Base-by-base conservation (phyloP, 2,888 invertebrate species). In the Andrena flavipes region DNA sequence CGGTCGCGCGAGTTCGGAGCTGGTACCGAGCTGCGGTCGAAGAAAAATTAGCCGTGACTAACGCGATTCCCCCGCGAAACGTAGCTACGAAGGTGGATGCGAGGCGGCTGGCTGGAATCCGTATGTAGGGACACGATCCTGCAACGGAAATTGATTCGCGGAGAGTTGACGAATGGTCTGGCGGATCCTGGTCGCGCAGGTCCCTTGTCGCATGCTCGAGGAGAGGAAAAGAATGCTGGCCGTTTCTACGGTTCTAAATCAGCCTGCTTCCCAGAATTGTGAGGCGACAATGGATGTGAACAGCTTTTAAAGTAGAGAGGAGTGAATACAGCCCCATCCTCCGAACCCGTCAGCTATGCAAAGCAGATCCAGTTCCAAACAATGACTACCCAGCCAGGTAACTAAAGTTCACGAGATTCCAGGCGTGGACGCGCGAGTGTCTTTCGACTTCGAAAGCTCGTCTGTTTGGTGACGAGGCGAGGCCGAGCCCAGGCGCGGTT, bases 41-140 rank as follows among this genome's bases (percentile, higher is more conserved):
- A 51, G 70, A 77, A 76, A 79, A 79, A 79, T 76, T 70, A 70
- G 64, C 26, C 35, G 77, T 30, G 29, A 49, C 51, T 69, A 79
- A 68, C 62, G 42, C 23, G 51, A 60, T 60, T 63, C 35, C 16
- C 16, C n/a, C 35, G 16, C 26, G 13, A 42, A 63, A 42, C n/a
- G 49, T 23, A 29, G 29, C 2, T 29, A 60, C 67, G 30, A 63
- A 59, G 20, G 20, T 63, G 35, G 35, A 42, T 6, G 20, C 59
- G 48, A 30, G 59, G 48, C 29, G 59, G 59, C 59, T 42, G 56
- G 56, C 42, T 23, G 48, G 30, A 23, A 70, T 60, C 60, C 48
- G 8, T 23, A 16, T 10, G 10, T 8, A 29, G 13, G 33, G 68
- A 29, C 13, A 23, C 29, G 48, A 48, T 7, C 59, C 60, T 23